These are phyloP conservation scores for Schizaphis graminum DNA, from an alignment of 2,888 invertebrate genomes.

Conservation along the genomic window DNA sequence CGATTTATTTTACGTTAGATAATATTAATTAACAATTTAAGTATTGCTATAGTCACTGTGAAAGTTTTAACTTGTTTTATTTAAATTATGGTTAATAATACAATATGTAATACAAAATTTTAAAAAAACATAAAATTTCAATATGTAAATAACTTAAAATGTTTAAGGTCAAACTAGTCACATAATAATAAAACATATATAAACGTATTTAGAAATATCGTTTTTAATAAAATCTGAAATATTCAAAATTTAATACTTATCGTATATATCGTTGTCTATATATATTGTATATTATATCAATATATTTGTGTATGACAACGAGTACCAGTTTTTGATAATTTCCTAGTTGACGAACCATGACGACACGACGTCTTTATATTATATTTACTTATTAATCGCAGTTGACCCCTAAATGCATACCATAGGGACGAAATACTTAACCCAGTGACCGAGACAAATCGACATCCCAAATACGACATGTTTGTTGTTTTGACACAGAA, in stretches of 20 bases:
- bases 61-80: no score
- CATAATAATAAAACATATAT: background rate
- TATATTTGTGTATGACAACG: background rate
- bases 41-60: background rate
- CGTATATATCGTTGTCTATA: background rate
- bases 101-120: no score
- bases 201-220: background rate
- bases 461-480: background rate
- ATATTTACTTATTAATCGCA: slow-evolving; percentile 23
- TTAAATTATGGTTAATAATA: no score
- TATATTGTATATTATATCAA: background rate
- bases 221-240: background rate
- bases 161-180: no score
- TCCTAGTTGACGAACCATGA: background rate
- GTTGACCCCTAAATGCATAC: background rate
- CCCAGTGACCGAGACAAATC: slow-evolving; percentile 60
- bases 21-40: background rate
- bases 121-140: no score
- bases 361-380: background rate
- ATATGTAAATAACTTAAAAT: no score
- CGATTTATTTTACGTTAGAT: background rate
- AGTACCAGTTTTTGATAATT: background rate
- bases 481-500: slow-evolving; percentile 43
- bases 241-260: background rate
- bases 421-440: slow-evolving; percentile 45